These are phyloP conservation scores for Julus scandinavius DNA, from an alignment of 2,888 invertebrate genomes.

Conservation along the genomic window DNA sequence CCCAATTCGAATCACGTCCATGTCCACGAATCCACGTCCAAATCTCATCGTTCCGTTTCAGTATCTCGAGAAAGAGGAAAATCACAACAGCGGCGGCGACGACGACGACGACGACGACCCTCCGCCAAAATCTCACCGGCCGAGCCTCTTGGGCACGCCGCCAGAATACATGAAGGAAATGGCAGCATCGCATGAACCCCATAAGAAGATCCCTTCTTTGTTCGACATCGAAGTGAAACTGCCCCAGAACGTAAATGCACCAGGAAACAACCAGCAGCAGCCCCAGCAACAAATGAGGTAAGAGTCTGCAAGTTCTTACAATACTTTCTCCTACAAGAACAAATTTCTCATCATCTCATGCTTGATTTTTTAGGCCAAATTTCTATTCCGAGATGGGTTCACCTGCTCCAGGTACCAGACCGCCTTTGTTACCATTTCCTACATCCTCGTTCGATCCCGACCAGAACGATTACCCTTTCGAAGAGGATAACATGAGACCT, in stretches of 20 bases:
- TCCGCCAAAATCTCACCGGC: constrained; percentile 54
- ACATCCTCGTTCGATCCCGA: constrained; percentile 50
- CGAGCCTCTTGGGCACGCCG: constrained; percentile 63
- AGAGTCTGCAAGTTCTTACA: neutral
- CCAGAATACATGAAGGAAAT: constrained; percentile 62
- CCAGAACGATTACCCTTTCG: constrained; percentile 21
- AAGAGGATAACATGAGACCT: constrained; percentile 36
- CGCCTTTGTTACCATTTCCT: constrained; percentile 47
- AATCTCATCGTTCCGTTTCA: constrained; percentile 6
- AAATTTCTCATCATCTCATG: neutral
- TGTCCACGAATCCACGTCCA: neutral
- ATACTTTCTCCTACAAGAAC: neutral
- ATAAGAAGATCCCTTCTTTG: constrained; percentile 58
- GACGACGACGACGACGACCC: neutral
- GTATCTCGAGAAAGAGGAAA: constrained; percentile 52
- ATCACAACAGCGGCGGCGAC: neutral
- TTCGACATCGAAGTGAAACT: constrained; percentile 57
- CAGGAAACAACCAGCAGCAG: constrained; percentile 44
- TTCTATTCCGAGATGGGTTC: constrained; percentile 37
- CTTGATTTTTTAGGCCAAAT: neutral
- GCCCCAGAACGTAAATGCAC: constrained; percentile 37
- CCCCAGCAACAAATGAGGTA: constrained; percentile 8
- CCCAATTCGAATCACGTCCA: neutral
- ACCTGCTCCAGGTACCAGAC: neutral
- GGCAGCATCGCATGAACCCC: constrained; percentile 56